Evolutionary conservation across 2,888 invertebrate species (phyloP).

Genomic region (Eristalinus sepulchralis): DNA sequence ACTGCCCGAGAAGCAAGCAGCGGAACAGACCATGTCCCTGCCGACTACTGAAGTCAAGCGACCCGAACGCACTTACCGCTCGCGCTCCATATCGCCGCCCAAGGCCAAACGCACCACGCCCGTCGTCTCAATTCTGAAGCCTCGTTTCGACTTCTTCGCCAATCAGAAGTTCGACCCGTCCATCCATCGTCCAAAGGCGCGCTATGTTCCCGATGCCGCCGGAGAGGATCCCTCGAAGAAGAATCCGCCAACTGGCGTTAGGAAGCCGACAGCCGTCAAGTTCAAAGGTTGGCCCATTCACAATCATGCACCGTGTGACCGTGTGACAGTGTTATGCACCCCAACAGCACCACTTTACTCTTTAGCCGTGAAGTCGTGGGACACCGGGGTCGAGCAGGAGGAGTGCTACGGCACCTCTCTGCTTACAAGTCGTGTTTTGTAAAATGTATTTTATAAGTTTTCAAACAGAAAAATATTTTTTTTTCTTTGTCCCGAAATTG

Average conservation of each 20-base stretch:
- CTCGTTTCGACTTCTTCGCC: slow-evolving; percentile 82
- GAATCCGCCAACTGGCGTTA: slow-evolving; percentile 68
- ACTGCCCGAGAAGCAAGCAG: neutral
- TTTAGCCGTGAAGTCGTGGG: slow-evolving; percentile 28
- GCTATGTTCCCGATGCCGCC: slow-evolving; percentile 85
- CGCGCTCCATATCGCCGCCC: slow-evolving; percentile 73
- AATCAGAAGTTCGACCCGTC: slow-evolving; percentile 88
- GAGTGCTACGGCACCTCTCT: neutral
- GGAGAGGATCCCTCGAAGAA: slow-evolving; percentile 85
- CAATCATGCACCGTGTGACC: slow-evolving; percentile 60
- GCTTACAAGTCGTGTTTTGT: neutral
- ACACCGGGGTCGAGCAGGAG: neutral
- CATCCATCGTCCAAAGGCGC: slow-evolving; percentile 88
- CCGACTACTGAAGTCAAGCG: slow-evolving; percentile 32
- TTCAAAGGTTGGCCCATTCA: slow-evolving; percentile 77
- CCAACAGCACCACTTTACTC: slow-evolving; percentile 2
- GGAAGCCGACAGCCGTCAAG: slow-evolving; percentile 77
- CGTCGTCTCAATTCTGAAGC: slow-evolving; percentile 80
- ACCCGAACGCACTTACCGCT: neutral
- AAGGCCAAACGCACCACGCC: slow-evolving; percentile 79
- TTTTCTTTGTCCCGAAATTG: no score
- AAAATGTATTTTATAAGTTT: neutral
- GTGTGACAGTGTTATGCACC: slow-evolving; percentile 64
- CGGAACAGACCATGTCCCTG: slow-evolving; percentile 31
- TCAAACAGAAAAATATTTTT: no score